These are phyloP conservation scores for Felis catus DNA, from an alignment of 2,113 vertebrate genomes.

Conservation along the genomic window F.catus_Fca126_mat1.0 CM031424.1:29758001-29758500, in stretches of 20 bases:
- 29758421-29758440: not conserved
- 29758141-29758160: not conserved
- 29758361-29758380: not conserved
- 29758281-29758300: not conserved
- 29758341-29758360: not conserved
- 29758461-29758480: not conserved
- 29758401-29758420: not conserved
- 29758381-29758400: not conserved
- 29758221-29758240: not conserved
- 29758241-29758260: not conserved
- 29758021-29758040: not conserved
- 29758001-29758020: not conserved
- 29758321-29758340: not conserved
- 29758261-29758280: not conserved
- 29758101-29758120: not conserved
- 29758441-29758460: not conserved
- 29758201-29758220: not conserved
- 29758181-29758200: not conserved
- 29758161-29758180: not conserved
- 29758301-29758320: not conserved
- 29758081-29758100: not conserved
- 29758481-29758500: not conserved
- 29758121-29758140: not conserved
- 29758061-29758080: not conserved
- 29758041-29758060: not conserved